phyloP scores from a whole-genome alignment of 2,888 invertebrate genomes.

The Cataglyphis cursor region DNA sequence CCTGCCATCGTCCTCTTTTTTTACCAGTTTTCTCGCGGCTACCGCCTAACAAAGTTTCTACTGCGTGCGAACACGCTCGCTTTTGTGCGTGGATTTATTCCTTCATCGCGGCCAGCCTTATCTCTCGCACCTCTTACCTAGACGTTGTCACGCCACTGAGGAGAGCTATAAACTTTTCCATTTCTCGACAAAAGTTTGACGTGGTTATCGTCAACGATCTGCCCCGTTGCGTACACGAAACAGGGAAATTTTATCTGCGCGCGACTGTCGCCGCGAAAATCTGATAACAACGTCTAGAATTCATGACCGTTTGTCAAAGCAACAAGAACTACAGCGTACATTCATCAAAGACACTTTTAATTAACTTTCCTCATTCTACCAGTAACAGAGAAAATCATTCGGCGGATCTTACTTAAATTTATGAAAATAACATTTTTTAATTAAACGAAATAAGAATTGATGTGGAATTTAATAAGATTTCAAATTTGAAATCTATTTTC shows the following conservation, averaged over 20 bases:
- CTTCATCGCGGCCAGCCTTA: constrained; percentile 25
- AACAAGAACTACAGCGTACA: not conserved
- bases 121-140: constrained; percentile 27
- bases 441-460: not conserved
- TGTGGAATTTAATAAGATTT: not conserved
- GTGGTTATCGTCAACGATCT: constrained; percentile 45
- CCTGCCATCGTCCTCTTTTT: constrained; percentile 14
- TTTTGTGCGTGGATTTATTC: constrained; percentile 54
- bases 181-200: constrained; percentile 39
- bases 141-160: constrained; percentile 37
- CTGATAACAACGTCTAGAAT: constrained; percentile 32
- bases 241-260: constrained; percentile 13
- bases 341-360: constrained; percentile 27
- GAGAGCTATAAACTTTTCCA: constrained; percentile 49
- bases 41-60: constrained; percentile 57
- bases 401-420: not conserved
- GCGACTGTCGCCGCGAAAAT: constrained; percentile 8
- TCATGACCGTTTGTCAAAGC: constrained; percentile 36
- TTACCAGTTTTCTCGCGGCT: constrained; percentile 30
- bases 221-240: constrained; percentile 14
- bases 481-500: not conserved
- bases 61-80: constrained; percentile 29
- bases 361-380: not conserved
- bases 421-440: not conserved
- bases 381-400: not conserved